Evolutionary conservation across 1,140 invertebrate species (phyloP).

Genomic region (Heliconius congener): DNA sequence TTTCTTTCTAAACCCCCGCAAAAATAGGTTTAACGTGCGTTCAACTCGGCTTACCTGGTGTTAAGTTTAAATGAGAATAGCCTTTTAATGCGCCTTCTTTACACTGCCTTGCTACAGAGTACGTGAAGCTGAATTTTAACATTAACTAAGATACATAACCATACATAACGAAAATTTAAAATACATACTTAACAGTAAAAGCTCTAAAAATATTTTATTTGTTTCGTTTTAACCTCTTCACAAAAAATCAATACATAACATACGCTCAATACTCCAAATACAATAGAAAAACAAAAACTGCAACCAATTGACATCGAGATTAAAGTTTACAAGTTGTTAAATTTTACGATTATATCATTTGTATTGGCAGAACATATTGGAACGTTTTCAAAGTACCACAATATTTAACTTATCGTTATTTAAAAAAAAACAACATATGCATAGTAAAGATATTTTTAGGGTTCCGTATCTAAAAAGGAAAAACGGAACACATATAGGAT

Average conservation of each 20-base stretch:
- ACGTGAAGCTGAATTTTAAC: conserved; percentile 2
- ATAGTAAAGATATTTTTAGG: not conserved
- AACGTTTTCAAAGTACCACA: conserved; percentile 12
- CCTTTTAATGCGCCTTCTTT: conserved; percentile 40
- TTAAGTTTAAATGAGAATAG: conserved; percentile 47
- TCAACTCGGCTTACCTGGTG: conserved; percentile 45
- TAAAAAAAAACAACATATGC: not conserved
- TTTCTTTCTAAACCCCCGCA: conserved; percentile 50
- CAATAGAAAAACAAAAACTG: not conserved
- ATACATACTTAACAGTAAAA: not conserved
- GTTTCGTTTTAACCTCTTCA: not conserved
- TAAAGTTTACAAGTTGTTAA: conserved; percentile 14
- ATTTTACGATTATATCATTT: conserved; percentile 6
- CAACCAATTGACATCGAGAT: not conserved
- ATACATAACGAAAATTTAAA: not conserved
- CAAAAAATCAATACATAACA: not conserved
- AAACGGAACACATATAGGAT: no score
- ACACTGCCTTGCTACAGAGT: conserved; percentile 22
- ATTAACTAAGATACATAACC: not conserved
- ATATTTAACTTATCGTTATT: conserved; percentile 11
- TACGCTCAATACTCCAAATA: not conserved
- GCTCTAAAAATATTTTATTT: not conserved
- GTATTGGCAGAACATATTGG: conserved; percentile 8
- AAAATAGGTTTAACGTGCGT: conserved; percentile 54
- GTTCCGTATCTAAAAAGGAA: no score